phyloP scores from a whole-genome alignment of 2,797 vertebrate genomes.

The Eospalax fontanierii region DNA sequence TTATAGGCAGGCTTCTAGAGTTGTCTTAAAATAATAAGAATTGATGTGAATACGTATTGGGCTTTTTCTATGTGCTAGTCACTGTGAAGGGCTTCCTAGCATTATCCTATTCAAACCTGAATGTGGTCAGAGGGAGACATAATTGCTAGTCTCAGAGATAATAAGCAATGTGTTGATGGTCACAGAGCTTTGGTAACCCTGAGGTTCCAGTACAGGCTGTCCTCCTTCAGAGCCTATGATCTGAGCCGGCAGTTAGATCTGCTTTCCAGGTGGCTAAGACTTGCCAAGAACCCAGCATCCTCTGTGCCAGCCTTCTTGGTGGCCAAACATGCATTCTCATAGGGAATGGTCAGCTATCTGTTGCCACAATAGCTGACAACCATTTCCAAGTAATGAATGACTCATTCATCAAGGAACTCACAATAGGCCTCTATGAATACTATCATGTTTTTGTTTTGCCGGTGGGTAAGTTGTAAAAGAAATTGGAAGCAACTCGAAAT shows the following conservation, averaged over 20 bases:
- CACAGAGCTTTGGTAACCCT: not conserved
- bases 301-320: not conserved
- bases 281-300: not conserved
- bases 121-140: not conserved
- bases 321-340: not conserved
- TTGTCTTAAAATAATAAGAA: not conserved
- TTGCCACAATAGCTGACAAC: not conserved
- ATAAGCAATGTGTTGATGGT: not conserved
- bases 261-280: not conserved
- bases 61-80: not conserved
- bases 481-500: conserved; percentile 52
- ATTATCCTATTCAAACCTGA: not conserved
- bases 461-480: conserved; percentile 11
- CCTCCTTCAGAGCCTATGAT: not conserved
- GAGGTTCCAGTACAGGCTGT: not conserved
- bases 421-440: not conserved
- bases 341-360: not conserved
- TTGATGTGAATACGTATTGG: not conserved
- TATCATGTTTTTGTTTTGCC: not conserved
- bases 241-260: not conserved
- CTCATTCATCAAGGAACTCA: not conserved
- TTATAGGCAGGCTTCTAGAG: not conserved
- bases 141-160: not conserved
- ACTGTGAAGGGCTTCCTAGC: not conserved
- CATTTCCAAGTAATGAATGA: not conserved